Percentiles rank a stretch among this genome's conserved stretches.
Evolutionary conservation across 2,113 vertebrate species (phyloP).

Genomic region (Microcebus murinus): DNA sequence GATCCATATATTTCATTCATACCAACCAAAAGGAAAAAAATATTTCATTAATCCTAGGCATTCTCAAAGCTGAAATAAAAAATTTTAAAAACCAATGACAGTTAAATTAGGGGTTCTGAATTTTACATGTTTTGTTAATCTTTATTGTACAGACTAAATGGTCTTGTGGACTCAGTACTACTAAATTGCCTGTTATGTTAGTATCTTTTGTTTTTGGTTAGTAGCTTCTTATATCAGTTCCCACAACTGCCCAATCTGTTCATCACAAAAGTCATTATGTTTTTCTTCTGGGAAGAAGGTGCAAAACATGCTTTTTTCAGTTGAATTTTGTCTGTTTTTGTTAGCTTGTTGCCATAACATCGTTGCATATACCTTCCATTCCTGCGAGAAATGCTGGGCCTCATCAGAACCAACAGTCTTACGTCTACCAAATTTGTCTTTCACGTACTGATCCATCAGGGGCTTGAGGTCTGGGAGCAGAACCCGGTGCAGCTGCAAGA

Average conservation of each 20-base stretch:
- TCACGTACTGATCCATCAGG: not conserved
- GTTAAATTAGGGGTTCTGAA: not conserved
- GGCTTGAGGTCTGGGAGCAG: not conserved
- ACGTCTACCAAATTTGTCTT: not conserved
- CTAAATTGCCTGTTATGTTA: slow-evolving; percentile 86
- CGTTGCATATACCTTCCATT: slow-evolving; percentile 77
- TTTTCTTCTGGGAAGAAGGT: slow-evolving; percentile 86
- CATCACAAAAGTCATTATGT: slow-evolving; percentile 88
- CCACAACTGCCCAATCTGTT: slow-evolving; percentile 93
- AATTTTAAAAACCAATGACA: not conserved
- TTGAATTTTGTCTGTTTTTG: slow-evolving; percentile 73
- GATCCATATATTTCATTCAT: not conserved
- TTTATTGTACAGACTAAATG: slow-evolving; percentile 39
- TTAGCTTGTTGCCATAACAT: slow-evolving; percentile 87
- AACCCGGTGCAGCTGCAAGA: not conserved
- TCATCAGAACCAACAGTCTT: not conserved
- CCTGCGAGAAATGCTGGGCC: not conserved
- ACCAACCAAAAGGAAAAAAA: not conserved
- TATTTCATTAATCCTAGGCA: not conserved
- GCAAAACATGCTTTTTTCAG: slow-evolving; percentile 81
- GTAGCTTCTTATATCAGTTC: slow-evolving; percentile 94
- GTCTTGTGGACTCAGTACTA: slow-evolving; percentile 83
- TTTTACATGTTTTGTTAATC: not conserved
- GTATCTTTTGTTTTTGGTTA: slow-evolving; percentile 74
- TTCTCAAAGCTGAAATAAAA: not conserved